Base-by-base conservation (phyloP, 2,797 vertebrate genomes). In the Apodemus agrarius region DNA sequence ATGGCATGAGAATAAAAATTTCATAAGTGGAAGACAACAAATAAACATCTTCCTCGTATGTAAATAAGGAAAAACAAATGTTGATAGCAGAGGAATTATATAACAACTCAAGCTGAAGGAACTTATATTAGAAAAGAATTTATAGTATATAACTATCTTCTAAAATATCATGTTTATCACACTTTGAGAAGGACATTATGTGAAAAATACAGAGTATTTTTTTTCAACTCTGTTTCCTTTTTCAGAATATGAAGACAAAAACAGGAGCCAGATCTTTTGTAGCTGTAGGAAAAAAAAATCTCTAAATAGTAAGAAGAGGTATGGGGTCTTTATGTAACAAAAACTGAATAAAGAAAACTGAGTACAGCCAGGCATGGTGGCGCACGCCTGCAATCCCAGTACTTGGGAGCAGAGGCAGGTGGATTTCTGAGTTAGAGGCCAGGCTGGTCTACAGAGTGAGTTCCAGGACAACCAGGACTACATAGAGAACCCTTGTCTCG, bases 1-100 rank as follows among this genome's bases (percentile, higher is more conserved):
- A 93, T 92, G 86, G 69, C 75, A 74, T 87, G 46, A 90, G 90
- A 63, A 92, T 84, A 96, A 90, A 97, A 29, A 14, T 89, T 95
- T 96, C 69, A 40, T 12, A 83, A 90, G 88, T 9, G 76, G 59
- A 65, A 96, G 94, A 94, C 94, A 97, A 87, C 26, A 87, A 95
- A 90, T 82, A 96, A 95, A 57, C 94, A 90, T 79, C 93, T 96
- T 19, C 49, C 67, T 93, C 40, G 57, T 91, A 69, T 69, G 22
- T 37, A 34, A 95, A 34, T 89, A 91, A 43, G 52, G 82, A n/a
- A 67, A 92, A 84, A 61, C 78, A 88, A 79, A 93, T 11, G 96
- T 96, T 94, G 46, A 92, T 94, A 95, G 79, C 93, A 94, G 83
- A 59, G 76, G 61, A 96, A 93, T 69, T 75, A 83, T 29, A 57